Evolutionary conservation across 1,140 invertebrate species (phyloP).

Genomic region (Hyphantria cunea): DNA sequence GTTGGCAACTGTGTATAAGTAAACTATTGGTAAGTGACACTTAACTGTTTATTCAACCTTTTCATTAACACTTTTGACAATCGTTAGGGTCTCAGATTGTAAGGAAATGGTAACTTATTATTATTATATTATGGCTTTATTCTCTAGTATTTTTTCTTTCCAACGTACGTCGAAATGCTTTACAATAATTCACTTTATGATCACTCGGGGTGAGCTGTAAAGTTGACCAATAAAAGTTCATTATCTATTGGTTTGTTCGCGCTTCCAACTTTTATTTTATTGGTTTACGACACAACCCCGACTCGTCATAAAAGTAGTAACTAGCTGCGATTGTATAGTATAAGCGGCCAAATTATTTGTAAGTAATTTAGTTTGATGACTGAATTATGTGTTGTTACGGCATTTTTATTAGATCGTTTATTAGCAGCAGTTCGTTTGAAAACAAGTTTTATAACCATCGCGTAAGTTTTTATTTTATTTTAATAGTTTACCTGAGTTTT

Average conservation of each 20-base stretch:
- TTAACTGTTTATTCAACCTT: too few species aligned
- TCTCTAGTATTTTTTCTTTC: too few species aligned
- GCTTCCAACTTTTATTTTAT: slow-evolving; percentile 78
- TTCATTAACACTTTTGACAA: too few species aligned
- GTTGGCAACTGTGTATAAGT: slow-evolving; percentile 17
- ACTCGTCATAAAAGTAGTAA: slow-evolving; percentile 27
- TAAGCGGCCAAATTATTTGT: slow-evolving; percentile 24
- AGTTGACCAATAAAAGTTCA: slow-evolving; percentile 81
- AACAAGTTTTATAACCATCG: slow-evolving; percentile 20
- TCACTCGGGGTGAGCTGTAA: slow-evolving; percentile 65
- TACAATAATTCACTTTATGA: slow-evolving; percentile 54
- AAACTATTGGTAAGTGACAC: too few species aligned
- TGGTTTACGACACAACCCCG: slow-evolving; percentile 59
- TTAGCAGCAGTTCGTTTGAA: slow-evolving; percentile 16
- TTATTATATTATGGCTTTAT: too few species aligned
- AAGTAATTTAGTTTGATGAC: slow-evolving; percentile 32
- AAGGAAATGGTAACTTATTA: too few species aligned
- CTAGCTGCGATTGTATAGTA: slow-evolving; percentile 13
- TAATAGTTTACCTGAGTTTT: too few species aligned
- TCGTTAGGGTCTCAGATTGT: too few species aligned
- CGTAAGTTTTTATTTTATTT: slow-evolving; percentile 8
- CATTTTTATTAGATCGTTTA: slow-evolving; percentile 32
- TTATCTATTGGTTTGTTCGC: slow-evolving; percentile 77
- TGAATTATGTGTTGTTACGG: slow-evolving; percentile 32
- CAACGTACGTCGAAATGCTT: slow-evolving; percentile 15